phyloP scores from a whole-genome alignment of 2,888 invertebrate species.

The Odontocerum albicorne region DNA sequence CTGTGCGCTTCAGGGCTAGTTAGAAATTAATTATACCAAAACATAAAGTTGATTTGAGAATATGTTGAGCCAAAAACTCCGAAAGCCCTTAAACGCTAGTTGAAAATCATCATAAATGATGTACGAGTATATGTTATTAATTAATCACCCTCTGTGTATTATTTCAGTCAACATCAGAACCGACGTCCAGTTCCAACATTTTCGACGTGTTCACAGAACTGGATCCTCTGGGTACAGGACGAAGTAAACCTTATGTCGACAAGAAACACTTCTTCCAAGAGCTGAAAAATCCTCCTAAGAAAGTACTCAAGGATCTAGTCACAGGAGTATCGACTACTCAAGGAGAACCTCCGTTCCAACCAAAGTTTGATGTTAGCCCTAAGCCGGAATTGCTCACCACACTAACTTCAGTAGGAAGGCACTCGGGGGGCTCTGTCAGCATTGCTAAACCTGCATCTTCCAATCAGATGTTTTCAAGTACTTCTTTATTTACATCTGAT shows the following conservation, averaged over 20 bases:
- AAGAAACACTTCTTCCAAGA: conserved; percentile 96
- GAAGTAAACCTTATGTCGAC: conserved; percentile 90
- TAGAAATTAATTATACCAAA: no score
- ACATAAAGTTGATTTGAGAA: no score
- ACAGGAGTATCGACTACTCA: conserved; percentile 39
- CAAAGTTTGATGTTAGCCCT: conserved; percentile 44
- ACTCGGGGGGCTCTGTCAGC: conserved; percentile 55
- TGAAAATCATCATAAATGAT: no score
- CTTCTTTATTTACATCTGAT: conserved; percentile 56
- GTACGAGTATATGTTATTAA: no score
- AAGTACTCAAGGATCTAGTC: conserved; percentile 85
- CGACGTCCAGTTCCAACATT: conserved; percentile 44
- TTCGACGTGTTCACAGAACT: conserved; percentile 91
- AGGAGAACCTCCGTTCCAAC: conserved; percentile 40
- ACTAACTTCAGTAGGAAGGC: conserved; percentile 48
- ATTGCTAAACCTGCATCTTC: conserved; percentile 46
- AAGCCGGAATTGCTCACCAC: conserved; percentile 42
- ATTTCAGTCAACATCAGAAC: conserved; percentile 15
- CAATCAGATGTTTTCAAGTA: conserved; percentile 41
- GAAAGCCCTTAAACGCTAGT: no score
- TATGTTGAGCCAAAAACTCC: no score
- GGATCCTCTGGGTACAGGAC: conserved; percentile 90
- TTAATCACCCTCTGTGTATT: background rate
- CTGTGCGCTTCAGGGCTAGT: no score
- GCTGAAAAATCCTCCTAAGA: conserved; percentile 92